These are phyloP conservation scores for Brassicogethes aeneus DNA, from an alignment of 2,888 invertebrate genomes.

Conservation along the genomic window DNA sequence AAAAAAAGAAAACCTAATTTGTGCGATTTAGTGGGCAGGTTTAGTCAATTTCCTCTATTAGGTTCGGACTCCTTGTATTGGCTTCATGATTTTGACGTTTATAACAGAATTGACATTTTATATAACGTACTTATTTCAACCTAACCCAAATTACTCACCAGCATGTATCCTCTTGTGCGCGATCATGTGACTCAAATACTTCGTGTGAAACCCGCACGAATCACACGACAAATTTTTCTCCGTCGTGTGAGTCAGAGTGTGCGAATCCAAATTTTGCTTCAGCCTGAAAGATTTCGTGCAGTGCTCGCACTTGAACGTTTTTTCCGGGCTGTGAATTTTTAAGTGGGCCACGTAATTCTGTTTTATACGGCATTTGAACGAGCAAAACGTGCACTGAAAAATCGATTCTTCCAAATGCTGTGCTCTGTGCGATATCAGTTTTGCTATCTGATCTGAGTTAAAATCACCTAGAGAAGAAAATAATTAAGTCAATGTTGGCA, in stretches of 20 bases:
- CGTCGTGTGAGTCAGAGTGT: constrained; percentile 46
- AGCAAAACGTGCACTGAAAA: constrained; percentile 46
- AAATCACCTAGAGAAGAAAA: constrained; percentile 32
- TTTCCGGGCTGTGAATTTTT: constrained; percentile 49
- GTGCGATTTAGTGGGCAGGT: too few species aligned
- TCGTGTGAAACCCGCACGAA: constrained; percentile 58
- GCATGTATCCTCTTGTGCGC: constrained; percentile 57
- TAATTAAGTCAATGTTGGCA: too few species aligned
- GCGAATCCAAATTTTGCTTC: constrained; percentile 50
- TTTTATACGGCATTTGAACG: constrained; percentile 48
- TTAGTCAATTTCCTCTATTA: too few species aligned
- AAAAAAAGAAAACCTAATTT: too few species aligned
- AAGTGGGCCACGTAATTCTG: constrained; percentile 51
- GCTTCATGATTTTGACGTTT: too few species aligned
- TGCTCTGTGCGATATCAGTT: constrained; percentile 50
- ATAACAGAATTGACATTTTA: too few species aligned
- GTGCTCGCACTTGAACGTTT: constrained; percentile 48
- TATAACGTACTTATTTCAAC: too few species aligned
- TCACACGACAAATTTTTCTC: constrained; percentile 54
- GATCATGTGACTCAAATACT: constrained; percentile 56
- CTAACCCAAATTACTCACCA: constrained; percentile 34
- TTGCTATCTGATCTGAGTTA: constrained; percentile 42
- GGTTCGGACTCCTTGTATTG: too few species aligned
- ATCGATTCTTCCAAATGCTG: constrained; percentile 46
- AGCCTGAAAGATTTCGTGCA: constrained; percentile 51